Evolutionary conservation across 2,113 vertebrate genomes (phyloP).

Genomic region (Psophia crepitans): DNA sequence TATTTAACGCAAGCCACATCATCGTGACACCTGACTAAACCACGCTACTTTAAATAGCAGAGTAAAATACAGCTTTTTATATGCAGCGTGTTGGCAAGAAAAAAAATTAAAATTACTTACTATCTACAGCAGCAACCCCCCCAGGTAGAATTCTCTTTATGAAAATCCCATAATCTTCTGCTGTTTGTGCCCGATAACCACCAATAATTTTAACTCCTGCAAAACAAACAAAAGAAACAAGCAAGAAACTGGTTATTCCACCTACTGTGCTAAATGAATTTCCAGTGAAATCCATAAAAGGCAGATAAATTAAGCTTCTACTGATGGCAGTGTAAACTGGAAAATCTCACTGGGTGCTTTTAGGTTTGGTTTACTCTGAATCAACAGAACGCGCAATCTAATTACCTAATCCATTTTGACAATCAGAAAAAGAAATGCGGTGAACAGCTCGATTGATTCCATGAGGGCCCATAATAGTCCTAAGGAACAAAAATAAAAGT

Average conservation of each 20-base stretch:
- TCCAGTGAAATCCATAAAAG: neutral
- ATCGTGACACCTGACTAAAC: neutral
- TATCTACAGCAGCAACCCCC: conserved; percentile 80
- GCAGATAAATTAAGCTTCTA: neutral
- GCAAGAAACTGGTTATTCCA: neutral
- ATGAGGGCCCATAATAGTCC: conserved; percentile 87
- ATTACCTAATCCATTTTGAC: conserved; percentile 84
- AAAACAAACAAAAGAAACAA: neutral
- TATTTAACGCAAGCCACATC: neutral
- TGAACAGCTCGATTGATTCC: conserved; percentile 82
- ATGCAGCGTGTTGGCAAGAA: neutral
- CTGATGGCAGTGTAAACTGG: neutral
- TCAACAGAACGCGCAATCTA: neutral
- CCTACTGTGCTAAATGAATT: neutral
- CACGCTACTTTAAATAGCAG: neutral
- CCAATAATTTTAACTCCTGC: conserved; percentile 87
- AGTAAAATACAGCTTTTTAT: neutral
- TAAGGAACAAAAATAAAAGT: conserved; percentile 41
- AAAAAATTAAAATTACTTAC: conserved; percentile 52
- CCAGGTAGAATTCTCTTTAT: conserved; percentile 83
- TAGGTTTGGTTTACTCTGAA: neutral
- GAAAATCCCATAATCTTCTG: conserved; percentile 87
- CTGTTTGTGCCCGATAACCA: conserved; percentile 78
- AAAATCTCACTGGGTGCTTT: neutral
- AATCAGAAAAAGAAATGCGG: conserved; percentile 81